These are phyloP conservation scores for Yoshiicerus persimilis DNA, from an alignment of 1,140 invertebrate species.

Conservation along the genomic window DNA sequence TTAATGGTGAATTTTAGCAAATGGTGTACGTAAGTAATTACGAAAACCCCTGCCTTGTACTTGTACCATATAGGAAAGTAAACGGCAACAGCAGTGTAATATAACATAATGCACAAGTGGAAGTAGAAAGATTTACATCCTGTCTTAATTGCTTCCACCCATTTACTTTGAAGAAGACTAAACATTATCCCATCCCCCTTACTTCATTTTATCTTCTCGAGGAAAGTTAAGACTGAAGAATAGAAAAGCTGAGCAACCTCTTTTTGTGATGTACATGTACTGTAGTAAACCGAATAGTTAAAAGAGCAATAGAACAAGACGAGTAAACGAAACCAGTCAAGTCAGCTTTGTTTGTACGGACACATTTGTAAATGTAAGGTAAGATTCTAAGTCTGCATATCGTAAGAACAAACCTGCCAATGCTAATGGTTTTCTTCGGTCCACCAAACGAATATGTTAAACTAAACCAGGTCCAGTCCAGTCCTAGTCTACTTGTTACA, in stretches of 20 bases:
- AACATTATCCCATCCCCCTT: not conserved
- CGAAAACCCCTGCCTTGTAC: not conserved
- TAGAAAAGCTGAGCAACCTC: not conserved
- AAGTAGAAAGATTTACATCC: constrained; percentile 36
- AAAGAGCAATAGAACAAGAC: not conserved
- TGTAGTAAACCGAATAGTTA: not conserved
- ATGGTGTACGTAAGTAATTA: not conserved
- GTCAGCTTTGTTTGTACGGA: not conserved
- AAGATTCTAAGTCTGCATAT: not conserved
- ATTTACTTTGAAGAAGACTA: constrained; percentile 29
- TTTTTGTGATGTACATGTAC: not conserved
- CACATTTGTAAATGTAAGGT: not conserved
- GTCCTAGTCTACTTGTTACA: not conserved
- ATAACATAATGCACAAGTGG: constrained; percentile 9
- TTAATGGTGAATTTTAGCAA: not conserved
- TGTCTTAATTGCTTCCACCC: constrained; percentile 45
- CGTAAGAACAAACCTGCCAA: not conserved
- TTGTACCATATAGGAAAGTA: not conserved
- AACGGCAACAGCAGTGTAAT: not conserved
- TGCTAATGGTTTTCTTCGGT: not conserved
- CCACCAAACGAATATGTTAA: not conserved
- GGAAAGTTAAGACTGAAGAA: not conserved
- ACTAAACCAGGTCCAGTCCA: not conserved
- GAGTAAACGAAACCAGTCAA: not conserved
- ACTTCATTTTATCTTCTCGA: not conserved